Evolutionary conservation across 2,888 invertebrate species (phyloP), one percentile per base, ranked within the genome.

Genomic region (Eutolmus rufibarbis): DNA sequence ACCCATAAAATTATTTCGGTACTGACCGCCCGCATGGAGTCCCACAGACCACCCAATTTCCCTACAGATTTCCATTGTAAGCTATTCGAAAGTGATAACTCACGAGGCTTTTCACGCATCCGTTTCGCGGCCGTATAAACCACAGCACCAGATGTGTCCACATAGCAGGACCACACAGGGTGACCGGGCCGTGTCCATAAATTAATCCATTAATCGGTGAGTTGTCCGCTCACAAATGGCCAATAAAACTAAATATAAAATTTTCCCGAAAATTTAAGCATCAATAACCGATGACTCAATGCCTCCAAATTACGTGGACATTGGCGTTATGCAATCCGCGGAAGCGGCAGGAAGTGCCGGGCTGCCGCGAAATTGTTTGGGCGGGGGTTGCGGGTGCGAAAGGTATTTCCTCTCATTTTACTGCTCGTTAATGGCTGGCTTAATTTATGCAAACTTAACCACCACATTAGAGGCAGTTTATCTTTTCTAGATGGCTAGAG

Each of bases 191-290:
- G 51, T 79, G 79, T 31, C 14, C 28, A 79, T 79, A 79, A 79
- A 79, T 79, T 51, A 51, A 79, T 51, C 16, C 16, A 79, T 79
- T 79, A 79, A 79, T 79, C 79, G 23, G 2, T 14, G n/a, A 14
- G 12, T 31, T 28, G 28, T 12, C 79, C 40, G 28, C 28, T 46
- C 12, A n/a, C 40, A 79, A 79, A 79, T 79, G 56, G 51, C 79
- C 79, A 79, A 79, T 79, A 79, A 79, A 79, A 79, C 79, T 79
- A 79, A 79, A 79, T 79, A 79, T 79, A 79, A 79, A 46, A 56
- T 23, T 28, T 28, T 19, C 66, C 23, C 23, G 66, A 66, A 66
- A 19, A 28, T 28, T 66, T 12, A 23, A 66, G 23, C 66, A 66
- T 28, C 66, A 66, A 66, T 66, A 66, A 28, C 28, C 66, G 66